These are phyloP conservation scores for Sinocyclocheilus maitianheensis DNA, from an alignment of 2,113 vertebrate genomes.

Conservation along the genomic window DNA sequence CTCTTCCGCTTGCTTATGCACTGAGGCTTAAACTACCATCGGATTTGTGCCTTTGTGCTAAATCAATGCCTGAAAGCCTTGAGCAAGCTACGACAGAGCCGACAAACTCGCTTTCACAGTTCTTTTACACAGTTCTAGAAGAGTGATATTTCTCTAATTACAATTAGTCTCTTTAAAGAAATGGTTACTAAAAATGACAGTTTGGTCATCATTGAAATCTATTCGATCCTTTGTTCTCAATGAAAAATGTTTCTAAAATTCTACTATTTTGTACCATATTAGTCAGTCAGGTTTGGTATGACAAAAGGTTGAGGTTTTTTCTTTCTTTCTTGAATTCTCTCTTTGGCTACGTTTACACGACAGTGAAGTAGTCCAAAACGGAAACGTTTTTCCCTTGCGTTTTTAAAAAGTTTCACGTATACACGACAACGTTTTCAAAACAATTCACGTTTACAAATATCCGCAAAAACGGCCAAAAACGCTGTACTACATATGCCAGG, in stretches of 20 bases:
- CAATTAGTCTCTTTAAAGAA: neutral
- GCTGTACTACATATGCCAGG: no score
- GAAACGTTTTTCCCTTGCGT: no score
- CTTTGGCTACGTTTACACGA: no score
- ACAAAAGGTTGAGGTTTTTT: no score
- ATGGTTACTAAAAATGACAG: neutral
- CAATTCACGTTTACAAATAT: no score
- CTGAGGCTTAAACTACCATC: neutral
- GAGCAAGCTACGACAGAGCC: neutral
- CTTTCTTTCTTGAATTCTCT: no score
- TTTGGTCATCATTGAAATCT: neutral
- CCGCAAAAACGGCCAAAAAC: no score
- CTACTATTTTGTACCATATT: no score
- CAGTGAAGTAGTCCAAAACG: no score
- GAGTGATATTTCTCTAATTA: neutral
- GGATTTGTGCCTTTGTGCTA: neutral
- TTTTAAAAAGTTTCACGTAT: no score
- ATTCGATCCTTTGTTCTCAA: neutral
- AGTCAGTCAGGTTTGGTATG: no score
- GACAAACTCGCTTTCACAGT: neutral
- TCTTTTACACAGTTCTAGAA: neutral
- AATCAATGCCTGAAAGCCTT: conserved; percentile 4
- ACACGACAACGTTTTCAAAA: no score
- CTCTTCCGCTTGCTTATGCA: neutral
- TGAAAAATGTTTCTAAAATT: neutral